These are phyloP conservation scores for Elachura formosa DNA, from an alignment of 2,113 vertebrate genomes.

Conservation along the genomic window DNA sequence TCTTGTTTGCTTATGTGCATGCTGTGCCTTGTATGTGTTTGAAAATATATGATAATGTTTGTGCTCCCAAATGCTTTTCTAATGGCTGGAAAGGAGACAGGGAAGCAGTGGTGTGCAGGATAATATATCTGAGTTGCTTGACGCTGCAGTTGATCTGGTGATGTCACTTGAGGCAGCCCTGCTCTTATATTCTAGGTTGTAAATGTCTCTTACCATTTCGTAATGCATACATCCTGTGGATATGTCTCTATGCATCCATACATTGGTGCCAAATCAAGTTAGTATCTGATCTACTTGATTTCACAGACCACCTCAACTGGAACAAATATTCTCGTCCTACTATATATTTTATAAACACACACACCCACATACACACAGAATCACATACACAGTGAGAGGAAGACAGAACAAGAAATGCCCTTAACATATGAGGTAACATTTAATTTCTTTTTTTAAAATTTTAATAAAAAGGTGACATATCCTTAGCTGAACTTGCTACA, in stretches of 20 bases:
- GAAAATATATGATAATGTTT: slow-evolving; percentile 2
- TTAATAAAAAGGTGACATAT: background rate
- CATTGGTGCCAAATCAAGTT: slow-evolving; percentile 68
- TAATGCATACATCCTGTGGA: slow-evolving; percentile 70
- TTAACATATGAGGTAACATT: background rate
- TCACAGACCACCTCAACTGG: slow-evolving; percentile 59
- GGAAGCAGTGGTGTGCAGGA: slow-evolving; percentile 55
- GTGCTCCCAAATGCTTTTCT: slow-evolving; percentile 36
- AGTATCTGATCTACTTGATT: slow-evolving; percentile 67
- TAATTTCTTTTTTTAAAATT: background rate
- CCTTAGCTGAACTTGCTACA: background rate
- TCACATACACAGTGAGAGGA: background rate
- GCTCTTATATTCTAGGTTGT: slow-evolving; percentile 75
- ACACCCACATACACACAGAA: background rate
- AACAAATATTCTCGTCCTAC: slow-evolving; percentile 48
- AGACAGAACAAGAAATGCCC: background rate
- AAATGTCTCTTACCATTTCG: slow-evolving; percentile 74
- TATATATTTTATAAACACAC: slow-evolving; percentile 27
- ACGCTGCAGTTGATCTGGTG: slow-evolving; percentile 74
- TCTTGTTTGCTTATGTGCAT: slow-evolving; percentile 2
- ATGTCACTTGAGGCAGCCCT: slow-evolving; percentile 77
- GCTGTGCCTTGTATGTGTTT: background rate
- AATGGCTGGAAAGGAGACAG: slow-evolving; percentile 20
- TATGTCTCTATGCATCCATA: slow-evolving; percentile 67
- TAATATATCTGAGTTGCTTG: slow-evolving; percentile 68